A percentile compares a stretch with the other conserved stretches of the same genome.
Evolutionary conservation across 2,113 vertebrate species (phyloP).

Genomic region (Lathamus discolor): DNA sequence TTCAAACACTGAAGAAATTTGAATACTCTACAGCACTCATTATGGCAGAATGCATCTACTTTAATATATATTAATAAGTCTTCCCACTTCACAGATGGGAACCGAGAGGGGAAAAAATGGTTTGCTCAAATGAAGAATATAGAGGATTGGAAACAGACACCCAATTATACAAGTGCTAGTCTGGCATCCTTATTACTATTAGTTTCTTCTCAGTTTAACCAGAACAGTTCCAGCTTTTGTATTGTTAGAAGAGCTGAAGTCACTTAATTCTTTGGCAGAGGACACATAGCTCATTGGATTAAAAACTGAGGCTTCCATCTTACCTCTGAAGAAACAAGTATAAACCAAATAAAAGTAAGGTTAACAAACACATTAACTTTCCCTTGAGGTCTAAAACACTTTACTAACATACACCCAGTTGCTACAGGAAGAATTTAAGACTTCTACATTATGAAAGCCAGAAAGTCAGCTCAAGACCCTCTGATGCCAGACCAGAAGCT

Average conservation of each 20-base stretch:
- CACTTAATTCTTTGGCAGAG: neutral
- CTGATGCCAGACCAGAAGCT: neutral
- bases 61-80: slow-evolving; percentile 58
- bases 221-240: slow-evolving; percentile 4
- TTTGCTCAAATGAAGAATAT: slow-evolving; percentile 1
- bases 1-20: neutral
- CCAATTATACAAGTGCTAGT: neutral
- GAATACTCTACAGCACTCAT: slow-evolving; percentile 18
- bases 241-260: neutral
- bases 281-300: neutral
- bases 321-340: neutral
- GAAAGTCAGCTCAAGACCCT: neutral
- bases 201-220: neutral
- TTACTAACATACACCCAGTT: neutral
- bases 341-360: neutral
- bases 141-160: slow-evolving; percentile 25
- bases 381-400: neutral
- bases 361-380: neutral
- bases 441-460: neutral
- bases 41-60: neutral
- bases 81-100: slow-evolving; percentile 66
- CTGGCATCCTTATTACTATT: neutral
- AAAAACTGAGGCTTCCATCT: neutral
- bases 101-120: neutral
- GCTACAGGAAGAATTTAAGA: neutral